Evolutionary conservation across 2,113 vertebrate species (phyloP).

Genomic region (Amazona guildingii): DNA sequence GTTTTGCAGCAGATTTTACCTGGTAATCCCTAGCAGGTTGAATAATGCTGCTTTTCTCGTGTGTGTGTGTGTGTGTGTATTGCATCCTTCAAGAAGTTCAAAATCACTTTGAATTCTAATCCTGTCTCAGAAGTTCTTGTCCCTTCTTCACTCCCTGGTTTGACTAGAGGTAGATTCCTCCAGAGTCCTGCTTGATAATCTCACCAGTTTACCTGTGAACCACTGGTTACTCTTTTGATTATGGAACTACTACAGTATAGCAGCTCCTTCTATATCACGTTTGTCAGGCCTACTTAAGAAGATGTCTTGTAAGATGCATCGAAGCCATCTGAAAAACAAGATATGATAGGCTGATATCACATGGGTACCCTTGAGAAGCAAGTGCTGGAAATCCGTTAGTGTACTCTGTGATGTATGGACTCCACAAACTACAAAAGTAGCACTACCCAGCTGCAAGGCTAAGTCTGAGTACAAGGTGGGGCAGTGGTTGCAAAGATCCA

Average conservation of each 20-base stretch:
- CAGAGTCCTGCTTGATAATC: not conserved
- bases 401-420: not conserved
- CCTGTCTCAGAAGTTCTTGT: not conserved
- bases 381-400: not conserved
- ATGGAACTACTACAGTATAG: not conserved
- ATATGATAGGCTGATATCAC: fast-evolving
- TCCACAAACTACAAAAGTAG: not conserved
- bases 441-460: not conserved
- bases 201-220: not conserved
- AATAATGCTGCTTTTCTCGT: not conserved
- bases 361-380: not conserved
- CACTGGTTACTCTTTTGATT: not conserved
- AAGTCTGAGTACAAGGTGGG: not conserved
- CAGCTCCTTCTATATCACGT: not conserved
- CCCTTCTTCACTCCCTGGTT: not conserved
- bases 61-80: not conserved
- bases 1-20: not conserved
- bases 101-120: not conserved
- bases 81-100: not conserved
- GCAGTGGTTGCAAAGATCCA: not conserved
- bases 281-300: not conserved
- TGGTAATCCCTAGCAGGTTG: not conserved
- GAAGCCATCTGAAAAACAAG: not conserved
- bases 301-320: not conserved
- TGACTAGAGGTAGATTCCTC: not conserved